A percentile compares a stretch with the other conserved stretches of the same genome.
Conservation (phyloP, 2,888 invertebrate species). For the Protophormia terraenovae region DNA sequence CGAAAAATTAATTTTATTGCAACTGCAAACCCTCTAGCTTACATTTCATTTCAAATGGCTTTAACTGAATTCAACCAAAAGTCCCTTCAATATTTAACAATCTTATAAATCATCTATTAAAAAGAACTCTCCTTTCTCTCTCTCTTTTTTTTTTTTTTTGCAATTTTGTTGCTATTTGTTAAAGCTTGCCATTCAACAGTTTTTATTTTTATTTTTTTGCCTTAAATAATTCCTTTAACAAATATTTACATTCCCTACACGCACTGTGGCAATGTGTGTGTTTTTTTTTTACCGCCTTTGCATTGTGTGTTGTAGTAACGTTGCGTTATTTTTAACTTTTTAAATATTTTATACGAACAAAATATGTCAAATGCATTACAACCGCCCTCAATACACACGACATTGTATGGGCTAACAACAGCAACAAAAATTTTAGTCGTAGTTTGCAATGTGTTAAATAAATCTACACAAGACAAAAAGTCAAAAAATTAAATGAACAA, state of each 20-base stretch:
- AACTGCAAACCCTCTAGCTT: too few relatives aligned
- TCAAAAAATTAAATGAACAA: constrained; percentile 60
- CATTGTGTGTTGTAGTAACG: not conserved
- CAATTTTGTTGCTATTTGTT: not conserved
- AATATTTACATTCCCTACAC: constrained; percentile 44
- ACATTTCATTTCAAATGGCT: not conserved
- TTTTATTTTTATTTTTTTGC: not conserved
- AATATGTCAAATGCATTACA: constrained; percentile 64
- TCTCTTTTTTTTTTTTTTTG: not conserved
- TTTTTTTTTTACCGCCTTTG: not conserved
- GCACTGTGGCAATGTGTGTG: constrained; percentile 22
- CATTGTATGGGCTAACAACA: constrained; percentile 38
- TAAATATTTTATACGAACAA: constrained; percentile 59
- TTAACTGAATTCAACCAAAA: constrained; percentile 1
- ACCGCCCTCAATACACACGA: constrained; percentile 45
- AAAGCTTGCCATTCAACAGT: not conserved
- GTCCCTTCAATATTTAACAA: constrained; percentile 12
- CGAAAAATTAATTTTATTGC: too few relatives aligned
- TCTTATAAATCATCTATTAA: constrained; percentile 33
- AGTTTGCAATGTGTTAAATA: constrained; percentile 61
- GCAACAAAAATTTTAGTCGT: constrained; percentile 49
- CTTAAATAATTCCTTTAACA: not conserved
- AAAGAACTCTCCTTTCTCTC: not conserved
- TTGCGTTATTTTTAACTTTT: constrained; percentile 46
- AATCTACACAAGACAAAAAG: constrained; percentile 61